Base-by-base conservation (phyloP, 2,797 vertebrate genomes). In the Sebastes miniatus region DNA sequence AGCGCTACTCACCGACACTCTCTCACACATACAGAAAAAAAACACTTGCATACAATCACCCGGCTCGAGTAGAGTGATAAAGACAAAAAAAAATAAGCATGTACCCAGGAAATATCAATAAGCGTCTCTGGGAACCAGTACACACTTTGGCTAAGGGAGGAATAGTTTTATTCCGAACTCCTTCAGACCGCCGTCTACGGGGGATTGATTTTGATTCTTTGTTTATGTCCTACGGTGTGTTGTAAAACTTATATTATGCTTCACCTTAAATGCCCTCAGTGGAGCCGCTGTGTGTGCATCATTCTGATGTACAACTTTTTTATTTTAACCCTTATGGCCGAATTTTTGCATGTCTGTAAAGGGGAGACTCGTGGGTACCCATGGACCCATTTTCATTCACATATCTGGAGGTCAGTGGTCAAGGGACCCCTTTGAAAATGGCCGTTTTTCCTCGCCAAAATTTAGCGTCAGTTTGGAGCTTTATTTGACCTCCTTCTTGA, bases 31-130 rank as follows among this genome's bases (percentile, higher is more conserved):
- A 84, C 71, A 80, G 61, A 83, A 73, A 62, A 62, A 43, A 43
- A 43, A 43, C 79, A 83, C 84, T 75, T 73, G 76, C 87, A 88
- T 83, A 81, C 81, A 80, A 81, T 81, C 85, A 81, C 69, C 73
- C 65, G 25, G 73, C 81, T 86, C 16, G 32, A 90, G 79, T 77
- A 14, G 69, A 83, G 76, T 59, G 83, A 86, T 80, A 83, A 78
- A 90, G 54, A 24, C 25, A 80, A 56, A 80, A 83, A 80, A 80
- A 75, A 43, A 43, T 43, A 16, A 85, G 66, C 83, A 47, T 79
- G 68, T 82, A 86, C 85, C 72, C 61, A 83, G 86, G 84, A 93
- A 91, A 84, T 89, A 90, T 92, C 92, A 91, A 88, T 94, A 90
- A 71, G 31, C 13, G 4, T 85, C 80, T 83, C 75, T 87, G 85